These are phyloP conservation scores for Serilophus lunatus DNA, from an alignment of 2,113 vertebrate species.

Conservation along the genomic window DNA sequence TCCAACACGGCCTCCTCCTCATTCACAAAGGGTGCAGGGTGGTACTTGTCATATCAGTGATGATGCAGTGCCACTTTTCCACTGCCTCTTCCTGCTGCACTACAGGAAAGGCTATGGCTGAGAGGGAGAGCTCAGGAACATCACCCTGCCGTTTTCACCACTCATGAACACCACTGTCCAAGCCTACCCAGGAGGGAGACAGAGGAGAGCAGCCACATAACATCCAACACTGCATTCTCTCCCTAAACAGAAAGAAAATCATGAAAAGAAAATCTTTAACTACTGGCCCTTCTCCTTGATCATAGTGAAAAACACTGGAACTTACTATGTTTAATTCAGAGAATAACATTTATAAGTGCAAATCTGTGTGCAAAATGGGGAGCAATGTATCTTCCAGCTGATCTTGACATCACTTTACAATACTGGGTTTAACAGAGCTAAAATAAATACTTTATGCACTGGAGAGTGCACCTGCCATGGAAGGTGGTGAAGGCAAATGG, in stretches of 20 bases:
- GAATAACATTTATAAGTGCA: background rate
- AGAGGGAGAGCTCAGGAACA: background rate
- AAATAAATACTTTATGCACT: background rate
- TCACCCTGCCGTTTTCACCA: background rate
- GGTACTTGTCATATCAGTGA: background rate
- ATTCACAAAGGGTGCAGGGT: accelerated
- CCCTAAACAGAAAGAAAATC: background rate
- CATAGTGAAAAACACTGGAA: background rate
- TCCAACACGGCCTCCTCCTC: accelerated
- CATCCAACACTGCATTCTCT: background rate
- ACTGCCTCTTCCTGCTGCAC: background rate
- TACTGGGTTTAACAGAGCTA: background rate
- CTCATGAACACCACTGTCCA: background rate
- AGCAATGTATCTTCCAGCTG: background rate
- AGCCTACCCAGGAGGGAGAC: background rate
- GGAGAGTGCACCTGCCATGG: background rate
- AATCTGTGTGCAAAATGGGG: background rate
- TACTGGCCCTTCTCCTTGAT: background rate
- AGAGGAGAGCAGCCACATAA: background rate
- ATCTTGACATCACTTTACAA: background rate
- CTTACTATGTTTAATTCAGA: background rate
- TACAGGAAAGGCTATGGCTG: background rate
- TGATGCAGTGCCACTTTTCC: background rate
- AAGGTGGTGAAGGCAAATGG: background rate
- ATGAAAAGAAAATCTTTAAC: background rate